phyloP scores from a whole-genome alignment of 2,888 invertebrate genomes.

The Hypolimnas misippus region DNA sequence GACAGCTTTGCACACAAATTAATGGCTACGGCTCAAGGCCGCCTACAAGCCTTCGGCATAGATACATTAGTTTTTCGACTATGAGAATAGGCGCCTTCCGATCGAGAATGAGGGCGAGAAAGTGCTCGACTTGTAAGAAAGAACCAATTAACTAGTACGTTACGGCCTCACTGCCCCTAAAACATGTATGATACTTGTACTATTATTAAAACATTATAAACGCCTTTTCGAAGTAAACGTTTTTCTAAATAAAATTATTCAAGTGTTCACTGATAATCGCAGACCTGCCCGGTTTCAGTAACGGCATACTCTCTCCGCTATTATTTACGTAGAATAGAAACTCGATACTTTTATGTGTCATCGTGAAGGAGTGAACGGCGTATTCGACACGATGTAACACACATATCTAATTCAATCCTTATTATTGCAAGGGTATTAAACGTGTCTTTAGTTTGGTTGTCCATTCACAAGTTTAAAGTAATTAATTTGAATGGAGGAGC shows the following conservation, averaged over 20 bases:
- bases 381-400: conserved; percentile 48
- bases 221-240: not conserved
- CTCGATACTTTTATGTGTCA: conserved; percentile 49
- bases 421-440: conserved; percentile 58
- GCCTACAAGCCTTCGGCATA: conserved; percentile 82
- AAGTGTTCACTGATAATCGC: conserved; percentile 20
- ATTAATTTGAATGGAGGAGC: conserved; percentile 72
- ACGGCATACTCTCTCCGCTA: conserved; percentile 59
- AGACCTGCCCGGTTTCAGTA: conserved; percentile 53
- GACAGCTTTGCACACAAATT: conserved; percentile 80
- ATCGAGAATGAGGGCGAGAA: conserved; percentile 78
- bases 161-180: conserved; percentile 3
- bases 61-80: conserved; percentile 80
- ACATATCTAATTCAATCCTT: conserved; percentile 65
- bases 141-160: conserved; percentile 20
- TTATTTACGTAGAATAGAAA: conserved; percentile 45
- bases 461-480: conserved; percentile 70
- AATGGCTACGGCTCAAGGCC: conserved; percentile 81
- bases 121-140: conserved; percentile 58
- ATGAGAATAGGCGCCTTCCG: conserved; percentile 76
- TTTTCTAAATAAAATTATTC: conserved; percentile 14
- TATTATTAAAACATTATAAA: not conserved
- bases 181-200: not conserved
- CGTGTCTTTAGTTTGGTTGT: conserved; percentile 56
- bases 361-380: conserved; percentile 50